These are phyloP conservation scores for Heliconius hortense DNA, from an alignment of 2,888 invertebrate genomes.

Conservation along the genomic window DNA sequence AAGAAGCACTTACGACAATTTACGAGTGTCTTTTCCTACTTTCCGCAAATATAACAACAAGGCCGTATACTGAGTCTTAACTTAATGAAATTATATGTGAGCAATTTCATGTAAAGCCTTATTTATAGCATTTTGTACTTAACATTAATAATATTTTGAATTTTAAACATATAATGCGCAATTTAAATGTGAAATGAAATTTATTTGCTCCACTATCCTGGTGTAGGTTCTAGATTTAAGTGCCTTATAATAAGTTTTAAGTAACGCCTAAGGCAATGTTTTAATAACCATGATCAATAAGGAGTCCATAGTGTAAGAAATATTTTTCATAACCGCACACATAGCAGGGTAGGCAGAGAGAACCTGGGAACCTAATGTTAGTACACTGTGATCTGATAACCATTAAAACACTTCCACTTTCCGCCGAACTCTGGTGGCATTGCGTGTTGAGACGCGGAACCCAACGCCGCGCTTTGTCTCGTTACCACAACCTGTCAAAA, in stretches of 20 bases:
- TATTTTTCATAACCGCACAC: no score
- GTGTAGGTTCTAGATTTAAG: neutral
- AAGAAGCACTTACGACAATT: constrained; percentile 19
- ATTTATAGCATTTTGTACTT: neutral
- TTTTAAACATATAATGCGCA: neutral
- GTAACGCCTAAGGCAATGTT: neutral
- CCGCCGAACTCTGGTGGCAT: no score
- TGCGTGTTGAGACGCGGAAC: no score
- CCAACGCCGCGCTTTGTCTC: no score
- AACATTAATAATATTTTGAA: neutral
- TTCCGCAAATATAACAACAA: neutral
- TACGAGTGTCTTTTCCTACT: constrained; percentile 19
- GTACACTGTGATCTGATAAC: no score
- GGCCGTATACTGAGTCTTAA: neutral
- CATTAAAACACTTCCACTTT: no score
- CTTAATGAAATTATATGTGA: neutral
- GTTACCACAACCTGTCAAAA: no score
- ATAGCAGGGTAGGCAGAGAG: no score
- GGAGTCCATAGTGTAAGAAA: no score
- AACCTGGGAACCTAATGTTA: no score
- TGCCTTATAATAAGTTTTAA: neutral
- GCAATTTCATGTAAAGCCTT: neutral
- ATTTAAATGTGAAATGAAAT: neutral
- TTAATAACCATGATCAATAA: neutral
- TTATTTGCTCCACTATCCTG: neutral